Percentiles rank a stretch among this genome's conserved stretches.
These are phyloP conservation scores for Drosophila willistoni DNA, from an alignment of 1,140 invertebrate genomes.

Conservation along the genomic window DNA sequence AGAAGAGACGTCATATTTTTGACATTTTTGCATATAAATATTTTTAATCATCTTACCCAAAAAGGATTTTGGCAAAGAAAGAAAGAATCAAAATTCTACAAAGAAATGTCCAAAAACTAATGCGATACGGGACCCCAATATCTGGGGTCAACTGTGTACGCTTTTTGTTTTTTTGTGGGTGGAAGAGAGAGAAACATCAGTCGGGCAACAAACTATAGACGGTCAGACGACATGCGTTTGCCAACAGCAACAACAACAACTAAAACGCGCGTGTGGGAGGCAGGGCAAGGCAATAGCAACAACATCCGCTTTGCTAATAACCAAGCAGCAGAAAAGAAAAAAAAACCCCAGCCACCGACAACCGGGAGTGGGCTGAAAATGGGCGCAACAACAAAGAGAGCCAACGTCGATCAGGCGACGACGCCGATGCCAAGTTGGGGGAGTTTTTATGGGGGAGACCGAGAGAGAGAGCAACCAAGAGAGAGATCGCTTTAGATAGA, in stretches of 20 bases:
- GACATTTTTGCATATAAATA: too few species aligned
- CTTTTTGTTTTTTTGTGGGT: background rate
- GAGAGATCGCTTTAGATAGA: background rate
- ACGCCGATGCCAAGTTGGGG: slow-evolving; percentile 60
- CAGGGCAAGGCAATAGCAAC: slow-evolving; percentile 61
- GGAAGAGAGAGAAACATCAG: background rate
- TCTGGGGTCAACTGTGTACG: slow-evolving; percentile 1
- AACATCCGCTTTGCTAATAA: slow-evolving; percentile 80
- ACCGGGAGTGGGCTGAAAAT: slow-evolving; percentile 80
- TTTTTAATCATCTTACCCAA: too few species aligned
- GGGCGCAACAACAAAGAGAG: slow-evolving; percentile 68
- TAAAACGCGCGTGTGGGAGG: slow-evolving; percentile 63
- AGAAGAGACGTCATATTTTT: too few species aligned
- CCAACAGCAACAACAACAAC: slow-evolving; percentile 20
- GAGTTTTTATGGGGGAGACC: slow-evolving; percentile 55
- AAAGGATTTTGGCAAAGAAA: background rate
- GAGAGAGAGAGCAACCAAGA: slow-evolving; percentile 29
- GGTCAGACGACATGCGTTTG: slow-evolving; percentile 7
- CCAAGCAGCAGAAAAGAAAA: slow-evolving; percentile 49
- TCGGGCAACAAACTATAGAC: slow-evolving; percentile 1
- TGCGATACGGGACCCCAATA: background rate
- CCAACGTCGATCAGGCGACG: slow-evolving; percentile 59
- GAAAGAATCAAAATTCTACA: background rate
- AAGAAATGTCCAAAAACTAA: background rate
- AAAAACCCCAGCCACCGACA: slow-evolving; percentile 48